A percentile compares a stretch with the other conserved stretches of the same genome.
Evolutionary conservation across 2,113 vertebrate genomes (phyloP).

Genomic region (Atractosteus spatula): DNA sequence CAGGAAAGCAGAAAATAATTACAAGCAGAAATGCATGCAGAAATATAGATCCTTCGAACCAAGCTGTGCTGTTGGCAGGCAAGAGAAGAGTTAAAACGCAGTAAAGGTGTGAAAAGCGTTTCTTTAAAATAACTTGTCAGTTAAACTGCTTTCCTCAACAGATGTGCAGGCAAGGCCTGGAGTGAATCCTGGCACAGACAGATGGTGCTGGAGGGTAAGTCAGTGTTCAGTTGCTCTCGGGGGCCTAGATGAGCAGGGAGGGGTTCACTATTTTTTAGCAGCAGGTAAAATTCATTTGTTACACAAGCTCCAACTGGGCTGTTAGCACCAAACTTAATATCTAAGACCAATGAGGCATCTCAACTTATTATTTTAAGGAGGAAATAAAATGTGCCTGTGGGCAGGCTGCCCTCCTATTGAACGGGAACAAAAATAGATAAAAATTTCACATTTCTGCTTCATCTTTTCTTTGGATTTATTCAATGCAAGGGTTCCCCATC

Average conservation of each 20-base stretch:
- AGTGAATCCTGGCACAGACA: slow-evolving; percentile 72
- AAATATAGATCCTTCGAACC: too few relatives aligned
- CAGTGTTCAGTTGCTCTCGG: slow-evolving; percentile 54
- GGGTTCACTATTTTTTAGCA: slow-evolving; percentile 63
- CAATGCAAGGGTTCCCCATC: slow-evolving; percentile 18
- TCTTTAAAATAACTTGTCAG: slow-evolving; percentile 70
- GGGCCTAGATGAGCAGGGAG: slow-evolving; percentile 43
- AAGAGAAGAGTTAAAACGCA: slow-evolving; percentile 10
- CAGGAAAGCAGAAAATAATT: too few relatives aligned
- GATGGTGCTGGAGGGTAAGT: slow-evolving; percentile 71
- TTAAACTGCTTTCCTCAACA: slow-evolving; percentile 61
- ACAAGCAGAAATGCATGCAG: too few relatives aligned
- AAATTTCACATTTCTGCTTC: slow-evolving; percentile 35
- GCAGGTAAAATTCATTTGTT: slow-evolving; percentile 84
- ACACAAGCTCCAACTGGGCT: slow-evolving; percentile 70
- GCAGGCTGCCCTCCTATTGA: slow-evolving; percentile 33
- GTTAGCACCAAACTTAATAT: slow-evolving; percentile 70
- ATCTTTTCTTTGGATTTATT: slow-evolving; percentile 31
- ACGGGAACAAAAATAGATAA: slow-evolving; percentile 20
- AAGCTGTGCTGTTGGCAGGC: background rate
- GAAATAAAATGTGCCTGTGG: slow-evolving; percentile 34
- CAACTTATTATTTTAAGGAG: slow-evolving; percentile 39
- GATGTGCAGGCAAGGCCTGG: slow-evolving; percentile 65
- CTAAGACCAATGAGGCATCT: slow-evolving; percentile 73
- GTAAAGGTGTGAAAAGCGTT: slow-evolving; percentile 33